phyloP scores from a whole-genome alignment of 1,140 invertebrate species.

The Drosophila takahashii region DNA sequence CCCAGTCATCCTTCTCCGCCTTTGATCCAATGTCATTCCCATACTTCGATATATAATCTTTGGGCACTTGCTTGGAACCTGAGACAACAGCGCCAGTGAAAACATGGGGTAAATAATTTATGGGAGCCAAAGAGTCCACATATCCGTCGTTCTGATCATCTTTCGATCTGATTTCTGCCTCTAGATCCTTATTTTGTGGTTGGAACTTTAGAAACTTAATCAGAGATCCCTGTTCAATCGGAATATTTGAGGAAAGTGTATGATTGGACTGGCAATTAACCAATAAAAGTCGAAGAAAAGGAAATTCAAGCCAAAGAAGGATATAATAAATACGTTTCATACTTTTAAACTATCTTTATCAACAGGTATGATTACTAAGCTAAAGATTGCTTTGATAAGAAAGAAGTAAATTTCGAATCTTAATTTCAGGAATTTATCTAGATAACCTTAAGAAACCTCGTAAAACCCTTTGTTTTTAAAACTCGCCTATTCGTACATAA shows the following conservation, averaged over 20 bases:
- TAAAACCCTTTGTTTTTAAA: background rate
- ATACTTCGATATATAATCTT: constrained; percentile 13
- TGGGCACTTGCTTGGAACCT: background rate
- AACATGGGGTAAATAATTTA: constrained; percentile 4
- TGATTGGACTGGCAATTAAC: background rate
- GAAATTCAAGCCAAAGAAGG: background rate
- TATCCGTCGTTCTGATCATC: background rate
- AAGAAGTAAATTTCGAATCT: no score
- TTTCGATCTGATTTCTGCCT: background rate
- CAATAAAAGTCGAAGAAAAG: background rate
- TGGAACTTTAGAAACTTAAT: background rate
- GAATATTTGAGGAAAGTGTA: background rate
- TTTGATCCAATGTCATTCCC: constrained; percentile 24
- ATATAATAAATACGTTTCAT: background rate
- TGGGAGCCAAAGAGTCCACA: background rate
- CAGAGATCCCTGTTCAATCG: background rate
- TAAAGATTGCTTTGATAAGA: background rate
- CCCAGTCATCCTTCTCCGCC: constrained; percentile 17
- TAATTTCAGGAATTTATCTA: no score
- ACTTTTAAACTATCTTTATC: background rate
- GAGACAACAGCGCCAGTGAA: background rate
- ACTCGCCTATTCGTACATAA: constrained; percentile 33
- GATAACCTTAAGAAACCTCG: background rate
- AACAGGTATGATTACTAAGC: background rate
- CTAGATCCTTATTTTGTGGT: no score